phyloP scores from a whole-genome alignment of 2,113 vertebrate genomes.

The Rhinolophus sinicus region DNA sequence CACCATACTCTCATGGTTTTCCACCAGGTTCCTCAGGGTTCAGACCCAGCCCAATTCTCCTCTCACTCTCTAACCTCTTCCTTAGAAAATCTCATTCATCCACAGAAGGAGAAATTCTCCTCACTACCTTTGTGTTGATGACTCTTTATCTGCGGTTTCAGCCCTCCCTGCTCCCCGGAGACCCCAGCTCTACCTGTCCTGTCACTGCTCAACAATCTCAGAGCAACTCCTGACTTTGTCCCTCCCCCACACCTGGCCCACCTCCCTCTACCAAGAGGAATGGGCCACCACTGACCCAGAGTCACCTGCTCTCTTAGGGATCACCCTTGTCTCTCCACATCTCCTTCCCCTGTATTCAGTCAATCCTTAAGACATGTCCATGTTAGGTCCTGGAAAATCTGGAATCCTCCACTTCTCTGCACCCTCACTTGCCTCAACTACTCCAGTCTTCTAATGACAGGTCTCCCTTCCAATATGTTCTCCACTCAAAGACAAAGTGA shows the following conservation, averaged over 20 bases:
- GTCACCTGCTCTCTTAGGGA: rapidly evolving
- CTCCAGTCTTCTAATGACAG: not conserved
- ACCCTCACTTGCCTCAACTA: not conserved
- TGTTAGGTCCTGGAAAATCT: not conserved
- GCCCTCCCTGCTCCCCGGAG: not conserved
- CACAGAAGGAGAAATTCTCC: not conserved
- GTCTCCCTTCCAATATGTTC: not conserved
- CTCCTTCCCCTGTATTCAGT: not conserved
- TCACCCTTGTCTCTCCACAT: not conserved
- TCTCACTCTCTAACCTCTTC: not conserved
- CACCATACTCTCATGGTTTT: not conserved
- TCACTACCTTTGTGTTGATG: rapidly evolving
- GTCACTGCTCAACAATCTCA: not conserved
- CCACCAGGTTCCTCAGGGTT: not conserved
- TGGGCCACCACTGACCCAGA: not conserved
- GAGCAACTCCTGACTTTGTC: rapidly evolving
- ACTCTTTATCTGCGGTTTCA: not conserved
- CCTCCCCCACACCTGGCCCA: not conserved
- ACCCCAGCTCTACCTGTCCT: not conserved
- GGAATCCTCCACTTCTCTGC: not conserved
- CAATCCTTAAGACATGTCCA: not conserved
- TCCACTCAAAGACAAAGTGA: not conserved
- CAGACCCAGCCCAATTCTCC: not conserved
- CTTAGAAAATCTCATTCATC: not conserved
- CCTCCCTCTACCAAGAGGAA: not conserved